Conservation (phyloP, 2,797 vertebrate genomes). For the Halcyon badia region DNA sequence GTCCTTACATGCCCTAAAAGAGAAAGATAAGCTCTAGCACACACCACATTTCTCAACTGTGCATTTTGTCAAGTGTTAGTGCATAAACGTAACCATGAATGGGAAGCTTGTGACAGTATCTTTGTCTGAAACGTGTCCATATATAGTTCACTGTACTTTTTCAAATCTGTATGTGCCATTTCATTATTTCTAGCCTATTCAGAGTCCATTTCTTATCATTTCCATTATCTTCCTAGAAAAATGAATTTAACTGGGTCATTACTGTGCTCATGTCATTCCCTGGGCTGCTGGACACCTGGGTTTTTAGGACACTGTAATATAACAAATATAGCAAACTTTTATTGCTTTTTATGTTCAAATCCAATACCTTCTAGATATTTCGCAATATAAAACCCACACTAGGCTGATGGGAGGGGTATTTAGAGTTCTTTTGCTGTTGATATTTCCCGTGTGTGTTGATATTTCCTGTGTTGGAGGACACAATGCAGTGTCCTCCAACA, state of each 20-base stretch:
- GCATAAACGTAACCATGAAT: neutral
- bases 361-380: constrained; percentile 3
- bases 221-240: neutral
- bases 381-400: neutral
- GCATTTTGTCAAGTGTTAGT: neutral
- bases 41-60: neutral
- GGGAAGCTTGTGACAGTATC: neutral
- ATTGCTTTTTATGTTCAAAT: constrained; percentile 7
- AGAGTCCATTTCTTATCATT: constrained; percentile 6
- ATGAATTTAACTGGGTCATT: neutral
- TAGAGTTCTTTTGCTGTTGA: neutral
- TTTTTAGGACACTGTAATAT: neutral
- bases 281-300: neutral
- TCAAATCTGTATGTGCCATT: neutral
- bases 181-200: constrained; percentile 8
- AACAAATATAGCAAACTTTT: neutral
- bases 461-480: neutral
- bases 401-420: neutral
- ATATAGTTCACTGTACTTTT: neutral
- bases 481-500: neutral
- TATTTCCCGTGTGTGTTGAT: neutral
- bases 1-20: neutral
- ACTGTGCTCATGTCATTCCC: neutral
- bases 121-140: neutral
- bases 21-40: neutral